Conservation (phyloP, 2,888 invertebrate genomes). For the Onthophagus sagittarius region DNA sequence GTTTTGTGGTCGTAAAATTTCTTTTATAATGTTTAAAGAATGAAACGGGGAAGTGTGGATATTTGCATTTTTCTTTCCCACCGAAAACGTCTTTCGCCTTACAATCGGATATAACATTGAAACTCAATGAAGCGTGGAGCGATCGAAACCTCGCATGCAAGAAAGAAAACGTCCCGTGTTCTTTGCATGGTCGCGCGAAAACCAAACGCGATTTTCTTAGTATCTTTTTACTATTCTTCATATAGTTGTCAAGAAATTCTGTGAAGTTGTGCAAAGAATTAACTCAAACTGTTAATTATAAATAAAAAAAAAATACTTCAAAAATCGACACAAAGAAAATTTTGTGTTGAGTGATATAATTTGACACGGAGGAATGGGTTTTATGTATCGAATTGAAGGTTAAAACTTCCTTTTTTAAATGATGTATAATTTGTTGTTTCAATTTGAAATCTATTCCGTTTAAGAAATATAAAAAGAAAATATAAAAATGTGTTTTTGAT, state of each 20-base stretch:
- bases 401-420: no score
- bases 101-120: slow-evolving; percentile 12
- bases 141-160: neutral
- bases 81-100: slow-evolving; percentile 11
- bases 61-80: slow-evolving; percentile 7
- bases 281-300: neutral
- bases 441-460: no score
- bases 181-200: neutral
- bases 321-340: no score
- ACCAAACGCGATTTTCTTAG: neutral
- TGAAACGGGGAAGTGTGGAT: neutral
- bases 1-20: neutral
- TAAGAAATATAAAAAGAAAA: no score
- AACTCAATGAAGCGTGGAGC: slow-evolving; percentile 14
- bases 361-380: no score
- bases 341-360: no score
- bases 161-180: neutral
- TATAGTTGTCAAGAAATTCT: neutral
- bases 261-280: neutral
- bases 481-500: no score
- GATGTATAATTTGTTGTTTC: no score
- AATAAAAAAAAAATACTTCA: no score
- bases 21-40: neutral
- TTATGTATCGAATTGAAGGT: no score
- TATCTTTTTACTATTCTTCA: neutral